Conservation (phyloP, 2,888 invertebrate species). For the Patella depressa region DNA sequence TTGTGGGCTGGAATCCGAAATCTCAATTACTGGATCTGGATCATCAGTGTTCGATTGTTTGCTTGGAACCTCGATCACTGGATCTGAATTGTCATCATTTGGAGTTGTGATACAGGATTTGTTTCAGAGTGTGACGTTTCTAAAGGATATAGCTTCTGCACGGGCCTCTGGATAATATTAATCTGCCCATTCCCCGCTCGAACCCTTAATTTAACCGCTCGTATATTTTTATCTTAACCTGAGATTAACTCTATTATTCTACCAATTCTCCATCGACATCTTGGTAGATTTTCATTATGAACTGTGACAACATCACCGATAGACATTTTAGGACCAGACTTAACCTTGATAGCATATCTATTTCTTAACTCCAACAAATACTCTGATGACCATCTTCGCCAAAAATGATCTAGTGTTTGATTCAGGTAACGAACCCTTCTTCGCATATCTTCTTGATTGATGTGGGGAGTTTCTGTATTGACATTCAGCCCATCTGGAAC, state of each 20-base stretch:
- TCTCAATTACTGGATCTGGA: too few species aligned
- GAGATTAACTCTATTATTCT: neutral
- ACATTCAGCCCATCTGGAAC: neutral
- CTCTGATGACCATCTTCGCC: neutral
- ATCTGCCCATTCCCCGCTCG: neutral
- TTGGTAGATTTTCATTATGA: neutral
- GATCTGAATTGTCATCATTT: neutral
- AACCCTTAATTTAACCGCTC: neutral
- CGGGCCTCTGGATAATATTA: neutral
- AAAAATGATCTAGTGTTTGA: neutral
- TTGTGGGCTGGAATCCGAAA: too few species aligned
- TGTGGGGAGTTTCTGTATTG: neutral
- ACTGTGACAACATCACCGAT: neutral
- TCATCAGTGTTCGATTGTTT: too few species aligned
- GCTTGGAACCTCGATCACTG: too few species aligned
- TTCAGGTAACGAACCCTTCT: neutral
- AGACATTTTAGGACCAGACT: neutral
- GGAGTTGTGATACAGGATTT: neutral
- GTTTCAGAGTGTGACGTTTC: neutral
- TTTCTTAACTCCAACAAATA: neutral
- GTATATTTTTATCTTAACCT: neutral
- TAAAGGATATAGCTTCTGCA: neutral
- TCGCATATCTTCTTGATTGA: too few species aligned
- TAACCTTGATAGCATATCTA: neutral
- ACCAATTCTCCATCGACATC: conserved; percentile 1